Percentiles rank a stretch among this genome's conserved stretches.
Evolutionary conservation across 2,888 invertebrate genomes (phyloP).

Genomic region (Lepidochitona cinerea): DNA sequence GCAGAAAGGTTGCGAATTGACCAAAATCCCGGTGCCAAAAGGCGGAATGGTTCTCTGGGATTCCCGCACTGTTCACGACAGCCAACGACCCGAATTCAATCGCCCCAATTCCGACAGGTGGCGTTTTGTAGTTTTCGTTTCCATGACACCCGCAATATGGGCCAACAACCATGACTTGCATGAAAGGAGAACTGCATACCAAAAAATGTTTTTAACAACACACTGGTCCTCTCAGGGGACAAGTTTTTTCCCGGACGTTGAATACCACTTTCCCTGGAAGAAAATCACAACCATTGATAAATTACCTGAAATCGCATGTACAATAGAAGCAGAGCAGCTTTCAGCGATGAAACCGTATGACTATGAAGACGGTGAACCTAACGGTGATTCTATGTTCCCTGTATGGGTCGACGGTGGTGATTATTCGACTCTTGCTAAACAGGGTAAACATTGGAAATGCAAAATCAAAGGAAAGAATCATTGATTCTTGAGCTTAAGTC

Average conservation of each 20-base stretch:
- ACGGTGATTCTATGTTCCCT: slow-evolving; percentile 14
- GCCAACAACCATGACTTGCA: slow-evolving; percentile 27
- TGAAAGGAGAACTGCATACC: slow-evolving; percentile 33
- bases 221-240: slow-evolving; percentile 43
- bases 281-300: slow-evolving; percentile 22
- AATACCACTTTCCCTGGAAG: background rate
- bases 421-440: no score
- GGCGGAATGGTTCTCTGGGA: slow-evolving; percentile 51
- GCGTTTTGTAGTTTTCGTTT: slow-evolving; percentile 30
- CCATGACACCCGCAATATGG: slow-evolving; percentile 34
- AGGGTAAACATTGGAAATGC: no score
- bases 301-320: slow-evolving; percentile 44
- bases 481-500: no score
- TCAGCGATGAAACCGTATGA: slow-evolving; percentile 37
- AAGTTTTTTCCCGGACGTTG: slow-evolving; percentile 10
- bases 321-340: slow-evolving; percentile 40
- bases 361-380: slow-evolving; percentile 36
- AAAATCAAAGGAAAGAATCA: no score
- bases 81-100: slow-evolving; percentile 27
- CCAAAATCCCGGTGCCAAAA: slow-evolving; percentile 36
- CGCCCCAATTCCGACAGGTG: slow-evolving; percentile 32
- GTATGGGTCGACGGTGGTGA: background rate
- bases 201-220: slow-evolving; percentile 26
- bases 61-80: slow-evolving; percentile 43
- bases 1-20: slow-evolving; percentile 26